Conservation (phyloP, 2,113 vertebrate genomes). For the Plotosus lineatus region DNA sequence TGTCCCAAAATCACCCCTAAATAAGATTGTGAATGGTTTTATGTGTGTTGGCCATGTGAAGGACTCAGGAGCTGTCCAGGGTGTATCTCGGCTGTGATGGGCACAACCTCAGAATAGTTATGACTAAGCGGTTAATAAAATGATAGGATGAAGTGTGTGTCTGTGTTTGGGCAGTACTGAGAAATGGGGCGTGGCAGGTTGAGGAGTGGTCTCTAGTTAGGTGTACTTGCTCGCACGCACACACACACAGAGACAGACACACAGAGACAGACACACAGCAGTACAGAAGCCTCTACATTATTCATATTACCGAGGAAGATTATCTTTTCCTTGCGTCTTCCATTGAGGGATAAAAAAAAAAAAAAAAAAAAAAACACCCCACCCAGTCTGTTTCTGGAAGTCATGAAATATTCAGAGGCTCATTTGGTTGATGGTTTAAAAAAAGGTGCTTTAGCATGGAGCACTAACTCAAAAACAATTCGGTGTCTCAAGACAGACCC, state of each 20-base stretch:
- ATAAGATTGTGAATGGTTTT: too few relatives aligned
- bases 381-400: background rate
- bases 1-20: too few relatives aligned
- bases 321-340: conserved; percentile 46
- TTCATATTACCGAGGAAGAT: conserved; percentile 64
- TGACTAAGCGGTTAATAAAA: too few relatives aligned
- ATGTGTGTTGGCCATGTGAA: too few relatives aligned
- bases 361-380: conserved; percentile 6
- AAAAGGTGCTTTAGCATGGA: background rate
- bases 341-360: conserved; percentile 30
- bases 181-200: background rate
- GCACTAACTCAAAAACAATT: background rate
- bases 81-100: too few relatives aligned
- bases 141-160: too few relatives aligned
- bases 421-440: too few relatives aligned
- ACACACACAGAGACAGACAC: conserved; percentile 7
- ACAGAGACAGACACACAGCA: background rate
- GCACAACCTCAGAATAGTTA: too few relatives aligned
- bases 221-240: background rate
- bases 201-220: background rate
- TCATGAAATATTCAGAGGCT: conserved; percentile 22
- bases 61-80: too few relatives aligned
- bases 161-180: background rate
- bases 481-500: background rate
- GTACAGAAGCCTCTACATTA: conserved; percentile 64